These are phyloP conservation scores for Sinotaia quadrata DNA, from an alignment of 2,888 invertebrate genomes.

Conservation along the genomic window DNA sequence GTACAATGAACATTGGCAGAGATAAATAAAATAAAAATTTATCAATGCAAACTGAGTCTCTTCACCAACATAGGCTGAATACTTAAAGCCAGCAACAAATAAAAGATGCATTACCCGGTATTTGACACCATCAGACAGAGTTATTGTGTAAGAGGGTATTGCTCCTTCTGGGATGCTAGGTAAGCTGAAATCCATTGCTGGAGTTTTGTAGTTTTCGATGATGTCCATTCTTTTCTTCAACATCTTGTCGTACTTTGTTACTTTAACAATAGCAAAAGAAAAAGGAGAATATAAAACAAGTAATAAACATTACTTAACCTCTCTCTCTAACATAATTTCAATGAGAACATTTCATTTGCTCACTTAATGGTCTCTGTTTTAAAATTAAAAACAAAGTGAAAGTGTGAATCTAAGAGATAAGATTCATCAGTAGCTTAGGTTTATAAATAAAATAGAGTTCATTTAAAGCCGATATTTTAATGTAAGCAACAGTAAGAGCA, in stretches of 20 bases:
- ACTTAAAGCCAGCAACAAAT: neutral
- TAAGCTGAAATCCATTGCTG: constrained; percentile 60
- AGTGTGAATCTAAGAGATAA: no score
- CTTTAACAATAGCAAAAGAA: constrained; percentile 47
- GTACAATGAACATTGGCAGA: no score
- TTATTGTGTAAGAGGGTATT: constrained; percentile 64
- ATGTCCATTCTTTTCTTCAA: constrained; percentile 62
- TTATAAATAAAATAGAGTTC: no score
- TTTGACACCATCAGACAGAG: constrained; percentile 67
- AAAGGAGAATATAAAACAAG: neutral
- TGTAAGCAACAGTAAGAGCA: no score
- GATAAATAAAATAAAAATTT: neutral
- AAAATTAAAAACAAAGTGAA: no score
- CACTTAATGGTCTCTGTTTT: no score
- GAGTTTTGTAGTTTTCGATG: constrained; percentile 64
- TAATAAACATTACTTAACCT: no score
- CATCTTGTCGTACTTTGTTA: constrained; percentile 68
- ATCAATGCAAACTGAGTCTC: no score
- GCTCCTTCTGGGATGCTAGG: constrained; percentile 67
- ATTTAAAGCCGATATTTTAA: no score
- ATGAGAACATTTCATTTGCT: no score
- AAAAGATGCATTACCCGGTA: constrained; percentile 55
- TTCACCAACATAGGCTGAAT: neutral
- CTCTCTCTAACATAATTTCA: no score
- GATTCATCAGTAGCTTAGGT: no score